Conservation (phyloP, 2,888 invertebrate species). For the Eurytoma californica region DNA sequence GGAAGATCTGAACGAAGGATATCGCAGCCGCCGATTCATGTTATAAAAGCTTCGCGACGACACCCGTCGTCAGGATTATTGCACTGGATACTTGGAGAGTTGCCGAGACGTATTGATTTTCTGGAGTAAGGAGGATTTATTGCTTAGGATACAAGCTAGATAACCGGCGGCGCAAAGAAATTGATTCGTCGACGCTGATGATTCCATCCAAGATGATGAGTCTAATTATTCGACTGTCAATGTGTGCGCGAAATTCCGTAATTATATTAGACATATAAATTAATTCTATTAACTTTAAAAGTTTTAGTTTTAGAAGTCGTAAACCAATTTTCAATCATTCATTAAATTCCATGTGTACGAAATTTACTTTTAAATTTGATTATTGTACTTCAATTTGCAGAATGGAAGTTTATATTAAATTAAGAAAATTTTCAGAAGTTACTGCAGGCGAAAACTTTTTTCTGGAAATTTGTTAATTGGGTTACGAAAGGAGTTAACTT, state of each 20-base stretch:
- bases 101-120: conserved; percentile 53
- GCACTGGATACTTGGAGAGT: conserved; percentile 19
- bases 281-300: too few relatives aligned
- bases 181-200: neutral
- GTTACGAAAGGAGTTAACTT: conserved; percentile 2
- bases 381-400: conserved; percentile 30
- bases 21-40: too few relatives aligned
- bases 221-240: too few relatives aligned
- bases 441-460: conserved; percentile 44
- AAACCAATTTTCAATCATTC: conserved; percentile 34
- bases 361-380: conserved; percentile 44
- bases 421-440: conserved; percentile 35
- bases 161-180: conserved; percentile 12
- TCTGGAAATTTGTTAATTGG: conserved; percentile 41
- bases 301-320: neutral
- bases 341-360: neutral
- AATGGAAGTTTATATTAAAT: conserved; percentile 43
- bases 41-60: too few relatives aligned
- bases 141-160: conserved; percentile 44
- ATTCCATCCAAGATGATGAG: neutral
- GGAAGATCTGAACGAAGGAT: too few relatives aligned
- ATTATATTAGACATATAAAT: too few relatives aligned
- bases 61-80: conserved; percentile 14
- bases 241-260: too few relatives aligned
- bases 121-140: conserved; percentile 40